Percentiles rank a stretch among this genome's conserved stretches.
Evolutionary conservation across 2,797 vertebrate species (phyloP).

Genomic region (Falco naumanni): DNA sequence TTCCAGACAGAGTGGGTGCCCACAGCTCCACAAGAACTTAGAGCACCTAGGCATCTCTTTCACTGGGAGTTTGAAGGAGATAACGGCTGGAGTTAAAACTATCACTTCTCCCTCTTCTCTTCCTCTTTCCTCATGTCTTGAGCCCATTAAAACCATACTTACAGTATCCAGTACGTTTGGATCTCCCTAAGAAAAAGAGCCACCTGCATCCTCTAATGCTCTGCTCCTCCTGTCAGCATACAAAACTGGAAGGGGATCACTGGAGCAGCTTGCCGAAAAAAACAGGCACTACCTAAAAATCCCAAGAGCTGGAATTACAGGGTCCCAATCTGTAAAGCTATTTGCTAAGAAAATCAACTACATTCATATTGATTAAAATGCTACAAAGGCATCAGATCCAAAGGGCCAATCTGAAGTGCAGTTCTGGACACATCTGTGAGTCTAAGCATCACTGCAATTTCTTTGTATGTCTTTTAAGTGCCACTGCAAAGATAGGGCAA

Average conservation of each 20-base stretch:
- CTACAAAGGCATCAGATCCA: not conserved
- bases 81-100: not conserved
- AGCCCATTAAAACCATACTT: not conserved
- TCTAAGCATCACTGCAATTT: not conserved
- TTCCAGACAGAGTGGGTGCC: not conserved
- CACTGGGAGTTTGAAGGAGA: not conserved
- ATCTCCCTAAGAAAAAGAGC: not conserved
- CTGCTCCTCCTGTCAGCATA: not conserved
- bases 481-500: not conserved
- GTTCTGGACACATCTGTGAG: not conserved
- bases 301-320: not conserved
- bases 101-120: not conserved
- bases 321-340: not conserved
- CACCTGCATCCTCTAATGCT: not conserved
- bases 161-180: not conserved
- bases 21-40: not conserved
- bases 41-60: not conserved
- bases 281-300: not conserved
- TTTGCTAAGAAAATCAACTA: not conserved
- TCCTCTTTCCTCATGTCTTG: not conserved
- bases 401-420: not conserved
- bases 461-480: not conserved
- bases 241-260: not conserved
- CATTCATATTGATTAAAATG: not conserved
- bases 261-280: not conserved